Base-by-base conservation (phyloP, 2,888 invertebrate species). In the Mesorhabditis spiculigera region DNA sequence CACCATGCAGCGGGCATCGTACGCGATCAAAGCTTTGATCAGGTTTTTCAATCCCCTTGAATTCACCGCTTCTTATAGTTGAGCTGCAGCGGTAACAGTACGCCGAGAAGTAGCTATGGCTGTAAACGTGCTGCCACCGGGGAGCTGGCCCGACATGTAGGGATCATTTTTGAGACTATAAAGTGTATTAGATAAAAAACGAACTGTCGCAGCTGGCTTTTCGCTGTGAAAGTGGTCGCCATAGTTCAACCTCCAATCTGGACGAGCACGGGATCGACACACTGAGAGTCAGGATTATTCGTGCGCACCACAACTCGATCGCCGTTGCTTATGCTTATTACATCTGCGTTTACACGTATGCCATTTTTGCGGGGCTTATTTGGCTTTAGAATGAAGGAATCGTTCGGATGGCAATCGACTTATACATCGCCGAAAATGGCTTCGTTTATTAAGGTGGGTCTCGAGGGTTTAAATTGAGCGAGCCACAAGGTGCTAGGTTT, bases 231-330 rank as follows among this genome's bases (percentile, higher is more conserved):
- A 50, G 10, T 10, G 58, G 58, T n/a, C 8, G n/a, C 10, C 71
- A 71, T 45, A 69, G 68, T 13, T 68, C 69, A 44, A 66, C 43
- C 10, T 65, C 65, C 8, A 61, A 65, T 4, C 63, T 42, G 28
- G 72, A 75, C n/a, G 62, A 73, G 16, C 66, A 66, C 4, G 28
- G 28, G 28, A 90, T 91, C 5, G 93, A 94, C 86, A 93, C 92
- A 63, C 87, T 93, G 84, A 90, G 93, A 82, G 94, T 95, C 61
- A 92, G 93, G 88, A 93, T 94, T 67, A 93, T 95, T 79, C 93
- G 93, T 86, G 95, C 95, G 4, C 95, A 97, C 88, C 95, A 96
- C 87, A 96, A 95, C 87, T 96, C 95, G 93, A 93, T 98, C 76
- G 94, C 93, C 42, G 94, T 95, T 42, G 95, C 95, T 0, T 96